phyloP scores from a whole-genome alignment of 2,888 invertebrate species.

The Cephus sareptanus region DNA sequence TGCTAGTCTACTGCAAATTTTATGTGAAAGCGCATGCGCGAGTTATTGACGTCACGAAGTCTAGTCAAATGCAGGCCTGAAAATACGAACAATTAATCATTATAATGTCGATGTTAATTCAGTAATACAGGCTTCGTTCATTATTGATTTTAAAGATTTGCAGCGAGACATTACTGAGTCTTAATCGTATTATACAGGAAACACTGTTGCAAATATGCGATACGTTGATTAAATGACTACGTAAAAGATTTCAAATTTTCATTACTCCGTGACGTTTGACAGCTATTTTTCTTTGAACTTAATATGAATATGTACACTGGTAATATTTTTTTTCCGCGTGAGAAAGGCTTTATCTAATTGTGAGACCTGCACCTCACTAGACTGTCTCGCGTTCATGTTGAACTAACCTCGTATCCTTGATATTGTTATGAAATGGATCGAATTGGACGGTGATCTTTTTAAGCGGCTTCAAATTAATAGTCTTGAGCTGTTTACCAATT shows the following conservation, averaged over 20 bases:
- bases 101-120: neutral
- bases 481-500: slow-evolving; percentile 77
- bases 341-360: slow-evolving; percentile 66
- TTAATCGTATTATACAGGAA: too few relatives aligned
- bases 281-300: neutral
- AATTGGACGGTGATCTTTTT: slow-evolving; percentile 82
- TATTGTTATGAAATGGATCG: slow-evolving; percentile 85
- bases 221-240: too few relatives aligned
- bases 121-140: neutral
- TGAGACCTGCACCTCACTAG: neutral
- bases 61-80: neutral
- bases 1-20: slow-evolving; percentile 31
- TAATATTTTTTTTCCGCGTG: neutral
- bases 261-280: neutral
- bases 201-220: too few relatives aligned
- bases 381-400: neutral
- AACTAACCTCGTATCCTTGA: slow-evolving; percentile 73
- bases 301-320: neutral
- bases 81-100: neutral
- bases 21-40: slow-evolving; percentile 43
- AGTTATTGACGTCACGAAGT: slow-evolving; percentile 42
- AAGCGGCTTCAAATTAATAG: slow-evolving; percentile 82
- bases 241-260: too few relatives aligned
- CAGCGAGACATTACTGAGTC: too few relatives aligned
- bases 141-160: neutral